Percentiles rank a stretch among this genome's conserved stretches.
phyloP scores from a whole-genome alignment of 2,797 vertebrate genomes.

The Sebastes reedi region DNA sequence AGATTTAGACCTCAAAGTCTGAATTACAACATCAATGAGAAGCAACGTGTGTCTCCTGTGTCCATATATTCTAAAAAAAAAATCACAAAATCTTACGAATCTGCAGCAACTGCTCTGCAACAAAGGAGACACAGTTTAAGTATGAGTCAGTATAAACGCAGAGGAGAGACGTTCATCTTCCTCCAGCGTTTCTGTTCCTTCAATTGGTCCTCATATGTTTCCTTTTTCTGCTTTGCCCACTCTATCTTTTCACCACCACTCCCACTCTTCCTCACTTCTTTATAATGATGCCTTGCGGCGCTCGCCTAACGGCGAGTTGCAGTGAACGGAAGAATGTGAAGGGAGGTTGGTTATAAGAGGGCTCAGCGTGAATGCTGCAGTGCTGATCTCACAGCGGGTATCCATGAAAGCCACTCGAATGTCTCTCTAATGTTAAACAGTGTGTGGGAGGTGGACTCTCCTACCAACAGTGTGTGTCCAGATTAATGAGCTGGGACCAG shows the following conservation, averaged over 20 bases:
- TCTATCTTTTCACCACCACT: not conserved
- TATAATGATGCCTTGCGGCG: not conserved
- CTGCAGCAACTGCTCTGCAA: not conserved
- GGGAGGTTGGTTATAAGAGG: conserved; percentile 12
- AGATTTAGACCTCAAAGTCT: not conserved
- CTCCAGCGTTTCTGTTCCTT: not conserved
- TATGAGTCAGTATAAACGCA: not conserved
- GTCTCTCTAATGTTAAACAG: conserved; percentile 43
- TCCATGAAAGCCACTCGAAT: conserved; percentile 28
- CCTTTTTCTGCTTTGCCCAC: not conserved
- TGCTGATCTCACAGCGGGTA: conserved; percentile 41
- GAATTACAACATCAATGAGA: not conserved
- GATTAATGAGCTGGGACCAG: conserved; percentile 59
- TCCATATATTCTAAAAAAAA: not conserved
- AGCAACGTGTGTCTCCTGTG: not conserved
- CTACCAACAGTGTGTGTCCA: conserved; percentile 51
- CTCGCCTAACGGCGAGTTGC: conserved; percentile 21
- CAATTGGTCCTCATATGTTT: not conserved
- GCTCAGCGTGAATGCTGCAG: conserved; percentile 21
- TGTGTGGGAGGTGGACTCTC: conserved; percentile 48
- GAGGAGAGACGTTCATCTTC: not conserved
- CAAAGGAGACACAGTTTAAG: not conserved
- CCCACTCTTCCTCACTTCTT: not conserved
- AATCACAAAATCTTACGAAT: not conserved
- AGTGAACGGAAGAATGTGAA: conserved; percentile 23